These are phyloP conservation scores for Cynopterus sphinx DNA, from an alignment of 2,797 vertebrate genomes.

Conservation along the genomic window DNA sequence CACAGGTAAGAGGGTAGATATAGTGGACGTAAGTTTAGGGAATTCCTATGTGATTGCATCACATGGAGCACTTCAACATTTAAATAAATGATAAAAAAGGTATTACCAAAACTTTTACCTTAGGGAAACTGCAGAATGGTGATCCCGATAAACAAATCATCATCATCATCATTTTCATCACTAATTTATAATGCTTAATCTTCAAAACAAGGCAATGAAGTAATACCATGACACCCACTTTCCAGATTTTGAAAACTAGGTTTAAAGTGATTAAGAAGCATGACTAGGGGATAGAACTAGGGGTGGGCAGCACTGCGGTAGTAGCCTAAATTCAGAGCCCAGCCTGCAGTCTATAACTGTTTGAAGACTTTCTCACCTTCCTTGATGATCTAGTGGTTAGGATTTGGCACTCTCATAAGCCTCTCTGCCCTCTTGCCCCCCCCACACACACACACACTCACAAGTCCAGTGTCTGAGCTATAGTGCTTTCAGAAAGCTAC, in stretches of 20 bases:
- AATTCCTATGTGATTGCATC: neutral
- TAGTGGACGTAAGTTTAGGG: too few species aligned
- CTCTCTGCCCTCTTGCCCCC: too few species aligned
- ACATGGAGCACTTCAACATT: neutral
- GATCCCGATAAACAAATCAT: neutral
- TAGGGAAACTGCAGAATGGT: neutral
- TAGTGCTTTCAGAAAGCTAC: neutral
- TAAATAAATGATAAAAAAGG: neutral
- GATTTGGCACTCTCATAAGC: too few species aligned
- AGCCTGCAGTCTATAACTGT: neutral
- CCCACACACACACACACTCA: rapidly evolving
- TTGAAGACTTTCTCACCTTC: neutral
- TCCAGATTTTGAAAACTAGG: neutral
- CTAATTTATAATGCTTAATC: neutral
- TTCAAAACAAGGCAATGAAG: neutral
- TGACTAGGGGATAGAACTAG: neutral
- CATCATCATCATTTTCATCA: neutral
- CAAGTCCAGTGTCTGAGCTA: rapidly evolving
- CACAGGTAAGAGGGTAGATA: neutral
- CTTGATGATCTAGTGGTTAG: too few species aligned
- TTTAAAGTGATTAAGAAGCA: neutral
- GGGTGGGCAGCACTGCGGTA: neutral
- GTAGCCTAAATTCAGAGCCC: neutral
- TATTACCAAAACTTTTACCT: neutral
- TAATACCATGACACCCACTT: neutral